Base-by-base conservation (phyloP, 2,888 invertebrate genomes). In the Aleiodes leptofemur region DNA sequence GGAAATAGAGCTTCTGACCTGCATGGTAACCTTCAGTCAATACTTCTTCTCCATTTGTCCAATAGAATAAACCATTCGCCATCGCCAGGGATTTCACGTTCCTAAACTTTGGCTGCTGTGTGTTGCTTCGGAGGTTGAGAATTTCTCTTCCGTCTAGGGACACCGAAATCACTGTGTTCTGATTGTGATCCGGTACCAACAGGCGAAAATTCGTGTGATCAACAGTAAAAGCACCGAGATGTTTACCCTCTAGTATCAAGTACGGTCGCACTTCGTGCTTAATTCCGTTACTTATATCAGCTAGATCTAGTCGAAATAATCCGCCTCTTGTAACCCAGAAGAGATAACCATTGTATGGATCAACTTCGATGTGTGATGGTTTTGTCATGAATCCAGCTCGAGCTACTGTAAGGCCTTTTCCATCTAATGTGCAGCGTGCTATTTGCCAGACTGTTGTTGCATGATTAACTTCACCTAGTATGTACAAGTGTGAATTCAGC, bases 321-420 rank as follows among this genome's bases (percentile, higher is more conserved):
- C 96, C 96, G 5, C 93, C 93, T 43, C 92, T 91, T 34, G 88
- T 88, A 4, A 93, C 92, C 94, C 95, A 97, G 88, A 96, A 97
- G 34, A 97, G 90, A 89, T 95, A 97, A 92, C 98, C 98, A 88
- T 98, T 98, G 84, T 96, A 94, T 48, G 98, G 96, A 91, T 98
- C 98, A 0, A 97, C 95, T 90, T 96, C 95, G 81, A 98, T 93
- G 84, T 96, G 95, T 73, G 93, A 92, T 0, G 97, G 95, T 81
- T 93, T 92, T 5, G 92, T 92, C 70, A 91, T 91, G 73, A 97
- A 91, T 0, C 94, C 94, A 11, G 94, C 93, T 76, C 94, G 90
- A 0, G 96, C 94, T 0, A 95, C 92, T 8, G 93, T 92, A 77
- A 95, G 90, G 73, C 93, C 92, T 80, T 91, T 92, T 0, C 96